Percentiles rank a stretch among this genome's conserved stretches.
Conservation (phyloP, 1,140 invertebrate species). For the Drosophila sp. region DNA sequence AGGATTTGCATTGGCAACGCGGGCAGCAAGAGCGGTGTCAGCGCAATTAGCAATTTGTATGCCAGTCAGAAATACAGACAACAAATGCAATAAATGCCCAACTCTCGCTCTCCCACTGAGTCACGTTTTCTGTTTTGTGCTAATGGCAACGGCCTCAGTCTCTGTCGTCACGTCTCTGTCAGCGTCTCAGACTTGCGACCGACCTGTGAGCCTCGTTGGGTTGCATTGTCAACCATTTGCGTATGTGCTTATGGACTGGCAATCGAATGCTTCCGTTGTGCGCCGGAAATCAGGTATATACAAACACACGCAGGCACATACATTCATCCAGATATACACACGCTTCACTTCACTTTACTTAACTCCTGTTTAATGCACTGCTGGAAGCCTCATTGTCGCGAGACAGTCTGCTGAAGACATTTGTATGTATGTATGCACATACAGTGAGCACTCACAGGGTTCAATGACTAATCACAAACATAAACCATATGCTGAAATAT, state of each 20-base stretch:
- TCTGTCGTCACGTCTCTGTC: constrained; percentile 6
- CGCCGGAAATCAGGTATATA: constrained; percentile 79
- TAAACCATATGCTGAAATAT: neutral
- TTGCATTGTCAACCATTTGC: constrained; percentile 46
- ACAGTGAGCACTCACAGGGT: constrained; percentile 18
- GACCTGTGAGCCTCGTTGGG: constrained; percentile 14
- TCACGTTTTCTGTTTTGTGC: constrained; percentile 34
- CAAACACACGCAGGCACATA: neutral
- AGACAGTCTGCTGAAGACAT: constrained; percentile 44
- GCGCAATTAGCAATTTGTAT: constrained; percentile 54
- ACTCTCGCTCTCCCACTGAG: constrained; percentile 13
- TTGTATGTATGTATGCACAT: neutral
- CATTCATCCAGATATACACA: neutral
- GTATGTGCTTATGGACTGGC: constrained; percentile 50
- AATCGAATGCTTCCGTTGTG: constrained; percentile 79
- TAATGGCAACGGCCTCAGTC: constrained; percentile 9
- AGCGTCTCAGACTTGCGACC: neutral
- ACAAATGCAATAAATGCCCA: constrained; percentile 18
- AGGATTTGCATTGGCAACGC: constrained; percentile 61
- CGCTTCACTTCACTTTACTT: constrained; percentile 27
- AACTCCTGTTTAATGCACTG: constrained; percentile 28
- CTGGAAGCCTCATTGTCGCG: constrained; percentile 50
- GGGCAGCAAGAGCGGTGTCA: neutral
- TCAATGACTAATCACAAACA: constrained; percentile 15
- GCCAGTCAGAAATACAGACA: constrained; percentile 26